These are phyloP conservation scores for Eulemur coronatus DNA, from an alignment of 2,797 vertebrate genomes.

Conservation along the genomic window DNA sequence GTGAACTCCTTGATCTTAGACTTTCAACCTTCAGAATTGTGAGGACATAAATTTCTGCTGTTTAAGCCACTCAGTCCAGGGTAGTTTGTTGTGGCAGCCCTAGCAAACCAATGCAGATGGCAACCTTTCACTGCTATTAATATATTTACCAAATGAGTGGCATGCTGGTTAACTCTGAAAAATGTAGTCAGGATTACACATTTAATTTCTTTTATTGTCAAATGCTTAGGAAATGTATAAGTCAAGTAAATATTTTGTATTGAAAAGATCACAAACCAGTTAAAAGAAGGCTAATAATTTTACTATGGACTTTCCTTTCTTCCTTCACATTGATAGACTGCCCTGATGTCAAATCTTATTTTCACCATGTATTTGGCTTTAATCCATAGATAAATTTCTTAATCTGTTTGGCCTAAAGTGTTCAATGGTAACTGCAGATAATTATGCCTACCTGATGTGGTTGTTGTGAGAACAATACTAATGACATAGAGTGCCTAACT, in stretches of 20 bases:
- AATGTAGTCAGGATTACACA: not conserved
- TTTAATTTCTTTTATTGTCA: not conserved
- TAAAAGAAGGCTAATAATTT: not conserved
- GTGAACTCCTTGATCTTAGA: not conserved
- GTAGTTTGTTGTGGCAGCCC: not conserved
- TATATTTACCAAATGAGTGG: not conserved
- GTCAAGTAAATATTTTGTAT: not conserved
- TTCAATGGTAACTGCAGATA: not conserved
- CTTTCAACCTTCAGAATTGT: not conserved
- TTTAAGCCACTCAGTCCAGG: not conserved
- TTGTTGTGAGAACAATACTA: not conserved
- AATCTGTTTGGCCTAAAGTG: not conserved
- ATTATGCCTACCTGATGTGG: not conserved
- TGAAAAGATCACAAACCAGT: not conserved
- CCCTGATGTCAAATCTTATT: not conserved
- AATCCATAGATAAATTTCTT: not conserved
- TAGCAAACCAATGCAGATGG: not conserved
- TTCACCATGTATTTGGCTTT: not conserved
- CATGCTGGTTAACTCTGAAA: not conserved
- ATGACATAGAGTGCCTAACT: not conserved
- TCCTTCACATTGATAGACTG: not conserved
- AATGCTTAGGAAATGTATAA: slow-evolving; percentile 2
- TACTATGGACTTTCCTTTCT: not conserved
- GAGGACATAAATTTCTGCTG: not conserved
- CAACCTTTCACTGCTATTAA: not conserved